Conservation (phyloP, 2,888 invertebrate species). For the Fissipunctia ypsillon region DNA sequence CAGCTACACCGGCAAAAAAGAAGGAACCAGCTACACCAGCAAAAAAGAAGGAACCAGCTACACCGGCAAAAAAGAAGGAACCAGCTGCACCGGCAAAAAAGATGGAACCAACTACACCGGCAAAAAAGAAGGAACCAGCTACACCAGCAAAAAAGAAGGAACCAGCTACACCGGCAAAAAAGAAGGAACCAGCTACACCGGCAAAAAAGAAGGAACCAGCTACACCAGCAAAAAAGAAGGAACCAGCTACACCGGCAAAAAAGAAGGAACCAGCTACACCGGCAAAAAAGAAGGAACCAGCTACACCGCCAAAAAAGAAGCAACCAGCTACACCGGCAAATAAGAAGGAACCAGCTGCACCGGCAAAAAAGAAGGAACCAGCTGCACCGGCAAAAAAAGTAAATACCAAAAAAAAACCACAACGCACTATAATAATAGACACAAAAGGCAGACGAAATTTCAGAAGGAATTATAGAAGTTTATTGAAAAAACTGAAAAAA, state of each 20-base stretch:
- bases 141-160: background rate
- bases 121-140: background rate
- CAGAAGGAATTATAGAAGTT: slow-evolving; percentile 37
- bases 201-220: background rate
- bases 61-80: background rate
- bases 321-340: background rate
- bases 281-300: no score
- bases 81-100: background rate
- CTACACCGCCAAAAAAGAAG: background rate
- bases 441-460: slow-evolving; percentile 30
- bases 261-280: no score
- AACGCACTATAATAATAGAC: slow-evolving; percentile 32
- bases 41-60: background rate
- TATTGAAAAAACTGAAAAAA: slow-evolving; percentile 16
- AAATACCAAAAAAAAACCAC: background rate
- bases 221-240: background rate
- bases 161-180: background rate
- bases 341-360: background rate
- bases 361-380: background rate
- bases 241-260: no score
- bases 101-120: background rate
- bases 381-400: background rate
- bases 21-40: no score
- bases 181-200: background rate
- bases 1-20: no score